Base-by-base conservation (phyloP, 2,888 invertebrate species). In the Schizotus pectinicornis region DNA sequence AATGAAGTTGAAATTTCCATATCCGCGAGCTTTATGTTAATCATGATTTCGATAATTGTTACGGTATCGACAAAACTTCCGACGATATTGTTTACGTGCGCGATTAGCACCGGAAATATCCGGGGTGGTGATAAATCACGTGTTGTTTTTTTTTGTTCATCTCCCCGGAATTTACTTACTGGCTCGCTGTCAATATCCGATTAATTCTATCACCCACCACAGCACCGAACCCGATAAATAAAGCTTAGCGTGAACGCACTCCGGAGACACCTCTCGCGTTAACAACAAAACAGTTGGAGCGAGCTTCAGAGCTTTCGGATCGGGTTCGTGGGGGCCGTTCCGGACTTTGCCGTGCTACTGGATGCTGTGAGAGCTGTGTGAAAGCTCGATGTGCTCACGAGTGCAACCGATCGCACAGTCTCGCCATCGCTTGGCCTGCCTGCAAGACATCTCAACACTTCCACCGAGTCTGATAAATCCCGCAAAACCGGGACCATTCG, bases 321-420 rank as follows among this genome's bases (percentile, higher is more conserved):
- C 31, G 41, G 48, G 39, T 30, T 55, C 7, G 11, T 36, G 48
- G 13, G 51, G 33, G 46, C 34, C 62, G 60, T 51, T 60, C 48
- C 64, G 67, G 64, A 58, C 61, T 65, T 62, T 63, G 61, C 49
- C 64, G 65, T 64, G 65, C 58, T 64, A 69, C 67, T 69, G 67
- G 66, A 62, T 53, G 65, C 54, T 53, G 57, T 59, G 62, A 43
- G 58, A 61, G 57, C 64, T 56, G 56, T 51, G 53, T 50, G 63
- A 58, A 62, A 62, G 59, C 56, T 55, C 61, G 61, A 58, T 52
- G 56, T 50, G 62, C 33, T 38, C 42, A 50, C 69, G 67, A 61
- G 54, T 54, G 59, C 59, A 57, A 47, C 67, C 67, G 69, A 67
- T 61, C 65, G 64, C 42, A 55, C 51, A 62, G 59, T 54, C 65